Base-by-base conservation (phyloP, 2,888 invertebrate species). In the Petrophora chlorosata region DNA sequence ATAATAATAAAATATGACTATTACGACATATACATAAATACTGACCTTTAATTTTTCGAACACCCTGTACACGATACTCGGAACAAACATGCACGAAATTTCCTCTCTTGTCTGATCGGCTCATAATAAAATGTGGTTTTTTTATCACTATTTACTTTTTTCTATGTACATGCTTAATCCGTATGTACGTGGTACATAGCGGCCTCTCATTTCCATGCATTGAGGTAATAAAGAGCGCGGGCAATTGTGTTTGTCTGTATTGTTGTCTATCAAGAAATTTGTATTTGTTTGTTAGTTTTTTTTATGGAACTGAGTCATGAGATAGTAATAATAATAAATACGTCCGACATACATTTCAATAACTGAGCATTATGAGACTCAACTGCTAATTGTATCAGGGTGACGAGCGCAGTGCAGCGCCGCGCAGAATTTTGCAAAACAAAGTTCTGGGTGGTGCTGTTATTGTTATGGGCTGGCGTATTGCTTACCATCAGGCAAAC, bases 141-240 rank as follows among this genome's bases (percentile, higher is more conserved):
- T 90, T 89, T 88, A 86, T 83, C 85, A 83, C 79, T 86, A 89
- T 89, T 78, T 89, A 88, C 87, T 87, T 89, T 89, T 90, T 88
- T 89, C 86, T 88, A 88, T 87, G 75, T 88, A 76, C 67, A 55
- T 56, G 43, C 67, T 76, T 76, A 80, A 80, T 79, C 77, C 73
- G 63, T 64, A 79, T 74, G 61, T 82, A 50, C 35, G 35, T 17
- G 13, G 50, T 38, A 60, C 54, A 73, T 62, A 77, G 67, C 61
- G 52, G 67, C 43, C 5, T 23, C 48, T 57, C 56, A 59, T 59
- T 59, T 57, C 55, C 65, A 51, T 65, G 47, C 56, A 61, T 15
- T 35, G 22, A 15, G 49, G 63, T 61, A 63, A 67, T 64, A 60
- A 58, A 40, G 59, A 49, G 54, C 47, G 51, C 39, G 35, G 42